These are phyloP conservation scores for Myotis brandtii DNA, from an alignment of 2,113 vertebrate species.

Conservation along the genomic window DNA sequence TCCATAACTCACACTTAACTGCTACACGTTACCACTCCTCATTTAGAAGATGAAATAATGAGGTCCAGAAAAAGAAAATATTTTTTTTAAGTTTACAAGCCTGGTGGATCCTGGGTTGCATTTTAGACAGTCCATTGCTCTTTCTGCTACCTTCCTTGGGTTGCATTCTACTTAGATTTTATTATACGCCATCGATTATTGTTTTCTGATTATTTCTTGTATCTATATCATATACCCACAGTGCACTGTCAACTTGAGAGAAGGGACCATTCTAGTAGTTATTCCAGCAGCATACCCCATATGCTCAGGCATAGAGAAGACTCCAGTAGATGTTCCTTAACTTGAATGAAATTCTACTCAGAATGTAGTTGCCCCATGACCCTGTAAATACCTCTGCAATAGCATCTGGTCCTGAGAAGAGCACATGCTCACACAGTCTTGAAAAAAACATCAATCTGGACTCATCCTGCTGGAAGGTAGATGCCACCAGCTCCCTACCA, in stretches of 20 bases:
- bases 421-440: background rate
- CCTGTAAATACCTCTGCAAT: background rate
- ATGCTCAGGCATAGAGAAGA: background rate
- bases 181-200: background rate
- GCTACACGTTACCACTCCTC: background rate
- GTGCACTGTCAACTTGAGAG: background rate
- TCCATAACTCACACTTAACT: background rate
- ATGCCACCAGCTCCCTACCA: background rate
- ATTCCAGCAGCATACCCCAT: background rate
- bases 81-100: background rate
- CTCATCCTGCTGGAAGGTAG: background rate
- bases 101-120: background rate
- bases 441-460: background rate
- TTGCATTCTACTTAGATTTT: background rate
- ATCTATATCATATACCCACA: background rate
- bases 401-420: background rate
- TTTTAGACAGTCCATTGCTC: background rate
- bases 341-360: background rate
- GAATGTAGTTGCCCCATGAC: background rate
- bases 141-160: background rate
- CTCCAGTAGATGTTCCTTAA: background rate
- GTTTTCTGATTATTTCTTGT: background rate
- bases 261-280: background rate
- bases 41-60: constrained; percentile 24
- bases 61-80: background rate